Conservation (phyloP, 2,888 invertebrate species). For the Cataglyphis albicans region DNA sequence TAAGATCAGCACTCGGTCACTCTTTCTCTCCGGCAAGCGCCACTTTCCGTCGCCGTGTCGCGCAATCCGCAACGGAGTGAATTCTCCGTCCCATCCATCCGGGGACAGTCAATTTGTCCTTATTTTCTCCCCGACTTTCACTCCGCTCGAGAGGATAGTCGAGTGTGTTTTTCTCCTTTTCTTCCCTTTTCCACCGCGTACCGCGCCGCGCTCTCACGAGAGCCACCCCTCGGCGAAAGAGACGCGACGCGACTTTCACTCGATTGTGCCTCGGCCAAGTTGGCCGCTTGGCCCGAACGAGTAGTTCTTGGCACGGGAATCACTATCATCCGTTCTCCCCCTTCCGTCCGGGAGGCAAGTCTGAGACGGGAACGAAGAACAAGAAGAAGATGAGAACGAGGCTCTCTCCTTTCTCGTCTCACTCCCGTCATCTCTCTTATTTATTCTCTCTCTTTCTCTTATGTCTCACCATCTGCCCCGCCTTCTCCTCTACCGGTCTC, state of each 20-base stretch:
- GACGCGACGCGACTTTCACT: conserved; percentile 68
- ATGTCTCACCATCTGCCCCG: not conserved
- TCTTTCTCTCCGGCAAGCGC: conserved; percentile 36
- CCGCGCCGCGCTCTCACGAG: not conserved
- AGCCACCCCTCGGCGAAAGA: conserved; percentile 50
- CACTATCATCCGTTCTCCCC: conserved; percentile 54
- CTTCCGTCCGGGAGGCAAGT: conserved; percentile 34
- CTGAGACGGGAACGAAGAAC: conserved; percentile 56
- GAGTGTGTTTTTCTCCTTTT: conserved; percentile 56
- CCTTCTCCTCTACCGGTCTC: not conserved
- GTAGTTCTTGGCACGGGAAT: conserved; percentile 72
- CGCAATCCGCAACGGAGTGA: conserved; percentile 47
- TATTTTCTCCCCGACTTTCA: conserved; percentile 67
- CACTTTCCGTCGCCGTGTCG: conserved; percentile 12
- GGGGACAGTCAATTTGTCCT: conserved; percentile 61
- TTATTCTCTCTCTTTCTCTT: not conserved
- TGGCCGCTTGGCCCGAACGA: conserved; percentile 65
- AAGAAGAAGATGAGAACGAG: conserved; percentile 50
- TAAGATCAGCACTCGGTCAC: conserved; percentile 66
- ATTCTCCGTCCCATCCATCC: conserved; percentile 57
- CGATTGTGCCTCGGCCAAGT: conserved; percentile 72
- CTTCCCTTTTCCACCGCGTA: conserved; percentile 3
- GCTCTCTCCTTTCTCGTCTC: not conserved
- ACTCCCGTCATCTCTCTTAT: not conserved
- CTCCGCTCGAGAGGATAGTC: conserved; percentile 57